These are phyloP conservation scores for Phortica magna DNA, from an alignment of 2,888 invertebrate genomes.

Conservation along the genomic window DNA sequence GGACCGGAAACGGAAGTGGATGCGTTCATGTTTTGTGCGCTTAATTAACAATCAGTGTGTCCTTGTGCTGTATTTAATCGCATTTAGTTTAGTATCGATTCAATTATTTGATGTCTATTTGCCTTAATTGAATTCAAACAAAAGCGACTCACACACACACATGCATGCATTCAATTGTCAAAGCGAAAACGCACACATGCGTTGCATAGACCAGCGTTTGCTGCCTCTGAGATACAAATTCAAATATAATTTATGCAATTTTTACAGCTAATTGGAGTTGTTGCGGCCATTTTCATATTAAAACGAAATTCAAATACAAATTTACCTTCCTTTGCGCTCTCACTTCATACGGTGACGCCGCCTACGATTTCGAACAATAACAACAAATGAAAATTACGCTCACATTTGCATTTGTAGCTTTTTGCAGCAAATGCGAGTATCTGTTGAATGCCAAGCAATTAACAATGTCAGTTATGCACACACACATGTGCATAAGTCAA, in stretches of 20 bases:
- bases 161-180: neutral
- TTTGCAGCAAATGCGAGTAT: neutral
- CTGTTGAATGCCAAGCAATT: conserved; percentile 31
- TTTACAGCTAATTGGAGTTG: conserved; percentile 26
- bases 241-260: conserved; percentile 25
- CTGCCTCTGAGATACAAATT: neutral
- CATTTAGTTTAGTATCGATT: conserved; percentile 28
- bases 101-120: conserved; percentile 51
- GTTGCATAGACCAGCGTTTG: conserved; percentile 11
- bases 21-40: neutral
- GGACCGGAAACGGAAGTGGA: conserved; percentile 48
- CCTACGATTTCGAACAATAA: neutral
- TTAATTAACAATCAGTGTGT: conserved; percentile 19
- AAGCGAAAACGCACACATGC: conserved; percentile 27
- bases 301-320: conserved; percentile 8
- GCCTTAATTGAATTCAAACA: conserved; percentile 53
- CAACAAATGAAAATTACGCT: neutral
- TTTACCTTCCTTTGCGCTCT: neutral
- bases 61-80: neutral
- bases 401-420: neutral
- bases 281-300: conserved; percentile 16
- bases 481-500: conserved; percentile 21
- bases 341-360: neutral
- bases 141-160: neutral
- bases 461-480: conserved; percentile 24